Conservation (phyloP, 2,888 invertebrate genomes). For the Chalcosyrphus nemorum region DNA sequence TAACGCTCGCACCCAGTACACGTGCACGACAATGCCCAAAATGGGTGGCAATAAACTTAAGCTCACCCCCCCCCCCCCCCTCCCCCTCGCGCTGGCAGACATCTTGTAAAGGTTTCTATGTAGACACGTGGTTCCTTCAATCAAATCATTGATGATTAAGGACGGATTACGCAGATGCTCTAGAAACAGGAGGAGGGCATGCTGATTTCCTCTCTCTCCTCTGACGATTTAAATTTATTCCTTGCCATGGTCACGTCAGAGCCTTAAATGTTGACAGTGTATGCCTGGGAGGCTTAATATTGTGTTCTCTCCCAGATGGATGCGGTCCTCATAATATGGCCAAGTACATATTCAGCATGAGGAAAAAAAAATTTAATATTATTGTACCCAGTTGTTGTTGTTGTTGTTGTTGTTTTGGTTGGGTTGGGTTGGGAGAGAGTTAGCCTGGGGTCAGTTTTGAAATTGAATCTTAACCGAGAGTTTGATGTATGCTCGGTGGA, state of each 20-base stretch:
- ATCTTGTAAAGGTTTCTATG: background rate
- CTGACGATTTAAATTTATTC: background rate
- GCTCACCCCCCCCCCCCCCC: background rate
- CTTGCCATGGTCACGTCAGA: background rate
- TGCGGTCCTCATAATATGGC: background rate
- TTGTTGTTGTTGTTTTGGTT: too few species aligned
- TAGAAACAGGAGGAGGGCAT: background rate
- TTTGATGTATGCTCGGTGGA: background rate
- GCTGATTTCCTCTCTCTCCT: background rate
- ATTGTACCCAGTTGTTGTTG: background rate
- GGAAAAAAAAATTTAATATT: background rate
- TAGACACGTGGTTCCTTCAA: slow-evolving; percentile 22
- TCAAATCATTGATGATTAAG: slow-evolving; percentile 20
- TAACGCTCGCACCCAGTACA: background rate
- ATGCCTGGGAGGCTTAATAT: background rate
- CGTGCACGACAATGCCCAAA: slow-evolving; percentile 8
- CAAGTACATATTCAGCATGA: background rate
- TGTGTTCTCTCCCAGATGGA: background rate
- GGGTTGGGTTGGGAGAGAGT: too few species aligned
- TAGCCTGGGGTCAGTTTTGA: background rate
- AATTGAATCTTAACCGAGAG: slow-evolving; percentile 1
- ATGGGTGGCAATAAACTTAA: slow-evolving; percentile 23
- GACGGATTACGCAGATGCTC: background rate
- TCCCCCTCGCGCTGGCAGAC: background rate
- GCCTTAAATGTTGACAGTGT: background rate